A percentile compares a stretch with the other conserved stretches of the same genome.
Conservation (phyloP, 2,888 invertebrate genomes). For the Reticulitermes lucifugus region DNA sequence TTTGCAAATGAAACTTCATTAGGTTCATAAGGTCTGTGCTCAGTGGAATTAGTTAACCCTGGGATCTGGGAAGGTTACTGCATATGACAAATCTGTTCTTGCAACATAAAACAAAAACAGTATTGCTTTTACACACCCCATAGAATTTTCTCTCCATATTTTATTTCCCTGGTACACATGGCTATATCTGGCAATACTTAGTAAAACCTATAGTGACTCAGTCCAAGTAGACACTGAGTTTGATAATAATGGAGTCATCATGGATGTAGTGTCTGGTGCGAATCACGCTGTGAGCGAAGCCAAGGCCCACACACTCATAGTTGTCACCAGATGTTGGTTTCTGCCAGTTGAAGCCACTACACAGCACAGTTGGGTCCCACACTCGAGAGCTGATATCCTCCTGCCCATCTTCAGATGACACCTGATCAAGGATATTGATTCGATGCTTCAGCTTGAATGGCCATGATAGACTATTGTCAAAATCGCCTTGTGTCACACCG, state of each 20-base stretch:
- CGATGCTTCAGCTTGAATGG: conserved; percentile 62
- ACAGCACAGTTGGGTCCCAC: conserved; percentile 63
- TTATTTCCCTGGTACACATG: too few relatives aligned
- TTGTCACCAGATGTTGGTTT: conserved; percentile 61
- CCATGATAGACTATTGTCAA: conserved; percentile 61
- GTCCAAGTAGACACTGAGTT: conserved; percentile 67
- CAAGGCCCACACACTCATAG: conserved; percentile 64
- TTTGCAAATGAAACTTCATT: too few relatives aligned
- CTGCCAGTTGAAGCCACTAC: conserved; percentile 62
- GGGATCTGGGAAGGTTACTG: neutral
- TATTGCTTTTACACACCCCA: too few relatives aligned
- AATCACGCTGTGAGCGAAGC: conserved; percentile 66
- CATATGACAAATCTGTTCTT: neutral
- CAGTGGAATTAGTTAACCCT: neutral
- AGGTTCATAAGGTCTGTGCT: too few relatives aligned
- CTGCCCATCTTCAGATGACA: conserved; percentile 41
- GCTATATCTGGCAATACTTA: too few relatives aligned
- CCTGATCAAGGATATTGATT: conserved; percentile 59
- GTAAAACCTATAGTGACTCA: neutral
- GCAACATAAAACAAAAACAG: too few relatives aligned
- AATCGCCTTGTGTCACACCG: conserved; percentile 61
- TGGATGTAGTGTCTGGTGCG: conserved; percentile 64
- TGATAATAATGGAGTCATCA: conserved; percentile 66
- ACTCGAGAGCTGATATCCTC: conserved; percentile 60
- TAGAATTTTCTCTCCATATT: too few relatives aligned